These are phyloP conservation scores for Bucco capensis DNA, from an alignment of 2,113 vertebrate genomes.

Conservation along the genomic window DNA sequence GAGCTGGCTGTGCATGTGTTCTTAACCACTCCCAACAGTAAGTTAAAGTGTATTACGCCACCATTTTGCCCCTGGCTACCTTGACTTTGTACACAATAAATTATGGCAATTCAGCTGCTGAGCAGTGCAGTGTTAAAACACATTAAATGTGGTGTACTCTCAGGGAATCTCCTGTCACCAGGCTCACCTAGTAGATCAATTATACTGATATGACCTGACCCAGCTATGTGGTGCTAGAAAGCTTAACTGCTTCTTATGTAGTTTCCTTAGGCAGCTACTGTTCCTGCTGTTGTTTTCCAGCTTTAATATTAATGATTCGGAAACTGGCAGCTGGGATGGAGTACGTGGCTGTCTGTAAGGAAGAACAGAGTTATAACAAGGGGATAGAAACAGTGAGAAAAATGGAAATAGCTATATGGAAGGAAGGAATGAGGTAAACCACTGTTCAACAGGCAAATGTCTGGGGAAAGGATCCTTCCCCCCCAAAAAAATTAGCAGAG, in stretches of 20 bases:
- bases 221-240: not conserved
- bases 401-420: not conserved
- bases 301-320: not conserved
- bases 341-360: not conserved
- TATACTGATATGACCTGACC: not conserved
- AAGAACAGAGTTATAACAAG: not conserved
- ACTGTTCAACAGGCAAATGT: not conserved
- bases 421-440: not conserved
- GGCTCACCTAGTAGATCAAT: not conserved
- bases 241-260: not conserved
- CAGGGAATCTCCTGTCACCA: not conserved
- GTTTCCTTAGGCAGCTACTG: not conserved
- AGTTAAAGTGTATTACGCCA: not conserved
- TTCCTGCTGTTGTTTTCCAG: not conserved
- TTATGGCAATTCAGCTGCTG: not conserved
- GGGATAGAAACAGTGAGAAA: not conserved
- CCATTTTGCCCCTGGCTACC: not conserved
- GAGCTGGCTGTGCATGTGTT: not conserved
- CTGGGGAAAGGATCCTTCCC: not conserved
- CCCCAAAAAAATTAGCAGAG: not conserved
- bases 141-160: not conserved
- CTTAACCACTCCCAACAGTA: not conserved
- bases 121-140: not conserved
- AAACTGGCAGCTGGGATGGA: not conserved
- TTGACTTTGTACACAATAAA: not conserved